These are phyloP conservation scores for Stichodactyla mertensii DNA, from an alignment of 64 coral and sea anemone genomes.

Conservation along the genomic window DNA sequence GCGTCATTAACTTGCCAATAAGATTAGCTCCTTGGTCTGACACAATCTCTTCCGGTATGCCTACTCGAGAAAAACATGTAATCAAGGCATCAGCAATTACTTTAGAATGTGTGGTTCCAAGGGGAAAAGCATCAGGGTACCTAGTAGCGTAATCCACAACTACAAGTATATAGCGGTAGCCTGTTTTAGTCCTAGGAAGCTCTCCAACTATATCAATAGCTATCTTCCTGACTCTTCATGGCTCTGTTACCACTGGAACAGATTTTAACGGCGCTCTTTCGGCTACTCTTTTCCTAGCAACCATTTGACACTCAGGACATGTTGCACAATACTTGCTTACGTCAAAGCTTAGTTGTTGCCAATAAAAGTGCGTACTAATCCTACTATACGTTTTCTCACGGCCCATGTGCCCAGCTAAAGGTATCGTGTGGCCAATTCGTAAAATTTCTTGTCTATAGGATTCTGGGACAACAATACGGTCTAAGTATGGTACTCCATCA, in stretches of 20 bases:
- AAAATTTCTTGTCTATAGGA: neutral
- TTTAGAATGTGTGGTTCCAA: too few species aligned
- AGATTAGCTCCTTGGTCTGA: too few species aligned
- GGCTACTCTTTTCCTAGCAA: neutral
- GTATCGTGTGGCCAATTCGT: neutral
- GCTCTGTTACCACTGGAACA: slow-evolving; percentile 10
- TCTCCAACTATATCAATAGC: slow-evolving; percentile 44
- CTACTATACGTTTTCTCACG: neutral
- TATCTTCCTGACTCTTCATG: slow-evolving; percentile 47
- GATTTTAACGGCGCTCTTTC: slow-evolving; percentile 13
- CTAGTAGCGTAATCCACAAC: slow-evolving; percentile 49
- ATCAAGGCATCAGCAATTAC: too few species aligned
- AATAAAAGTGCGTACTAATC: neutral
- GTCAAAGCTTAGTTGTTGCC: neutral
- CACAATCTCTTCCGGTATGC: too few species aligned
- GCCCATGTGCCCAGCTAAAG: neutral
- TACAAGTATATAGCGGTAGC: slow-evolving; percentile 35
- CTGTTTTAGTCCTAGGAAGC: slow-evolving; percentile 14
- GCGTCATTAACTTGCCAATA: too few species aligned
- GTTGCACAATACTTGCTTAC: slow-evolving; percentile 20
- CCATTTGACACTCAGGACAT: slow-evolving; percentile 37
- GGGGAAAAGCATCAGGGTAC: slow-evolving; percentile 54
- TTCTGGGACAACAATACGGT: neutral
- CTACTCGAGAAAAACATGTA: too few species aligned
- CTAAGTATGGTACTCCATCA: neutral